Percentiles rank a stretch among this genome's conserved stretches.
phyloP scores from a whole-genome alignment of 1,140 invertebrate genomes.

The Bombus affinis region DNA sequence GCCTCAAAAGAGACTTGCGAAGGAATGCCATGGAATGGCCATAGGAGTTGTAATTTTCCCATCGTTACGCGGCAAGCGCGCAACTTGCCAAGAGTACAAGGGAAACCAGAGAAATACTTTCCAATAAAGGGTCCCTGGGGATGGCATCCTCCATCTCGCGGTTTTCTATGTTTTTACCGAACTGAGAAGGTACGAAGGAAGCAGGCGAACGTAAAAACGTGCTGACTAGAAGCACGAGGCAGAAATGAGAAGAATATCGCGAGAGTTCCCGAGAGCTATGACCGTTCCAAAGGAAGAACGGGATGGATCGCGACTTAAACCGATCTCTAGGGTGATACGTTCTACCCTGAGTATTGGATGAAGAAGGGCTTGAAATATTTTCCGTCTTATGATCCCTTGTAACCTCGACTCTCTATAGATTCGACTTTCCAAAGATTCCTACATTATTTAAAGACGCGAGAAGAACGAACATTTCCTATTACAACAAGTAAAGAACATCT shows the following conservation, averaged over 20 bases:
- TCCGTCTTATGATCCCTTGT: too few relatives aligned
- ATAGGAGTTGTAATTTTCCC: slow-evolving; percentile 59
- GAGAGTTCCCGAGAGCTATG: background rate
- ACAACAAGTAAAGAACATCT: too few relatives aligned
- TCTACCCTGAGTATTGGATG: background rate
- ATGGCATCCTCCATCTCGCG: slow-evolving; percentile 31
- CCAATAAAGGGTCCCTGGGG: slow-evolving; percentile 30
- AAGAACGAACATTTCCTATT: too few relatives aligned
- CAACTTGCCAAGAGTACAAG: background rate
- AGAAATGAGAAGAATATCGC: background rate
- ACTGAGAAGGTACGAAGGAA: background rate
- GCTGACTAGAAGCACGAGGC: background rate
- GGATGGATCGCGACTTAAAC: background rate
- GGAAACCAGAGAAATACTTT: slow-evolving; percentile 10
- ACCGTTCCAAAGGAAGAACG: background rate
- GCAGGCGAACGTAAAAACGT: background rate
- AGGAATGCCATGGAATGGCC: slow-evolving; percentile 21
- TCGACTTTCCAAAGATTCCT: too few relatives aligned
- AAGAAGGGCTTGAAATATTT: too few relatives aligned
- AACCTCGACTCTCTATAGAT: too few relatives aligned
- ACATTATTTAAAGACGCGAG: too few relatives aligned
- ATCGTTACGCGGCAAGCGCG: slow-evolving; percentile 50
- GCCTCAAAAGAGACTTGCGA: slow-evolving; percentile 8
- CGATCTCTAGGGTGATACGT: slow-evolving; percentile 28
- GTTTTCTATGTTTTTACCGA: slow-evolving; percentile 36